These are phyloP conservation scores for Trypoxylus dichotomus DNA, from an alignment of 1,140 invertebrate species.

Conservation along the genomic window DNA sequence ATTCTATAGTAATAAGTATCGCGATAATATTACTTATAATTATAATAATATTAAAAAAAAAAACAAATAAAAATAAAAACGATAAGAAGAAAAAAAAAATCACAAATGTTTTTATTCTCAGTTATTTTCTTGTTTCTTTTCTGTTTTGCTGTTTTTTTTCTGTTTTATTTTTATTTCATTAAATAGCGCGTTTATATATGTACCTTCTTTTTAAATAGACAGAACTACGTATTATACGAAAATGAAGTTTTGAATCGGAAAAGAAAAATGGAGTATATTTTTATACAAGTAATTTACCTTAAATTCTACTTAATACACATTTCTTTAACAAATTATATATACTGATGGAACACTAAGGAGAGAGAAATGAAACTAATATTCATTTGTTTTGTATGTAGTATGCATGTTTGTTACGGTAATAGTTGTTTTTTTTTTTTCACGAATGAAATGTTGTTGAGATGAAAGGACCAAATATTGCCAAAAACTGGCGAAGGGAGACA, in stretches of 20 bases:
- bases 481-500: conserved; percentile 44
- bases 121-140: neutral
- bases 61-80: neutral
- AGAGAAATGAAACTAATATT: conserved; percentile 30
- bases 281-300: conserved; percentile 33
- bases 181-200: neutral
- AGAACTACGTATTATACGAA: conserved; percentile 23
- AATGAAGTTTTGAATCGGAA: conserved; percentile 14
- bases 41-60: neutral
- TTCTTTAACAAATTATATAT: conserved; percentile 34
- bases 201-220: neutral
- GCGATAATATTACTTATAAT: neutral
- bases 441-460: conserved; percentile 36
- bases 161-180: neutral
- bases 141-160: neutral
- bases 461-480: conserved; percentile 44
- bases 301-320: conserved; percentile 28
- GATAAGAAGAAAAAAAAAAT: neutral
- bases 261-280: conserved; percentile 25
- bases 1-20: conserved; percentile 1
- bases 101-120: neutral
- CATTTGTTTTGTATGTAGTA: neutral
- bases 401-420: neutral
- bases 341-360: conserved; percentile 40
- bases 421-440: conserved; percentile 24